Percentiles rank a stretch among this genome's conserved stretches.
phyloP scores from a whole-genome alignment of 1,140 invertebrate genomes.

The Camponotus pennsylvanicus region DNA sequence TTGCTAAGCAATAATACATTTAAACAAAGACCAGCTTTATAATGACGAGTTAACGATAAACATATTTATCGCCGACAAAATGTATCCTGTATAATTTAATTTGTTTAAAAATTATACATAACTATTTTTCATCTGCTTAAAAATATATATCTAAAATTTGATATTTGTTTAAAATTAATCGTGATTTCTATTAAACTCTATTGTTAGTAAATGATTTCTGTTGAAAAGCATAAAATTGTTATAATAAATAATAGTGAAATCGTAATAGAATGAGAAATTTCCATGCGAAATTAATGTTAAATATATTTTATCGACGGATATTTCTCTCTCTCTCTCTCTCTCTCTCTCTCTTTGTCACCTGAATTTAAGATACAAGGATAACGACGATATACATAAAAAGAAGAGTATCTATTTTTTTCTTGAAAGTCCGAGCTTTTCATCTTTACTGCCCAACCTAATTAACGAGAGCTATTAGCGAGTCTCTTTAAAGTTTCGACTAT shows the following conservation, averaged over 20 bases:
- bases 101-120: neutral
- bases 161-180: neutral
- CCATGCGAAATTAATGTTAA: neutral
- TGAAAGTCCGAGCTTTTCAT: neutral
- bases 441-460: conserved; percentile 54
- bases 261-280: neutral
- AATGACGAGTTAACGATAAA: neutral
- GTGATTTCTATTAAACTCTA: neutral
- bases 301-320: neutral
- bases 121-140: neutral
- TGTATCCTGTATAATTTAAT: neutral
- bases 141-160: neutral
- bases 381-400: neutral
- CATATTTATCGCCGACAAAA: neutral
- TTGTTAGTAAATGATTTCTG: conserved; percentile 13
- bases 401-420: neutral
- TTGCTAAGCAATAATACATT: neutral
- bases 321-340: neutral
- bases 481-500: conserved; percentile 62
- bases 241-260: neutral
- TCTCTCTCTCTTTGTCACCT: neutral
- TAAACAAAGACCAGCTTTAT: neutral
- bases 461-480: conserved; percentile 31
- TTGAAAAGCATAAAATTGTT: conserved; percentile 22
- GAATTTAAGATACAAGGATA: neutral